These are phyloP conservation scores for Anarsia innoxiella DNA, from an alignment of 2,888 invertebrate genomes.

Conservation along the genomic window DNA sequence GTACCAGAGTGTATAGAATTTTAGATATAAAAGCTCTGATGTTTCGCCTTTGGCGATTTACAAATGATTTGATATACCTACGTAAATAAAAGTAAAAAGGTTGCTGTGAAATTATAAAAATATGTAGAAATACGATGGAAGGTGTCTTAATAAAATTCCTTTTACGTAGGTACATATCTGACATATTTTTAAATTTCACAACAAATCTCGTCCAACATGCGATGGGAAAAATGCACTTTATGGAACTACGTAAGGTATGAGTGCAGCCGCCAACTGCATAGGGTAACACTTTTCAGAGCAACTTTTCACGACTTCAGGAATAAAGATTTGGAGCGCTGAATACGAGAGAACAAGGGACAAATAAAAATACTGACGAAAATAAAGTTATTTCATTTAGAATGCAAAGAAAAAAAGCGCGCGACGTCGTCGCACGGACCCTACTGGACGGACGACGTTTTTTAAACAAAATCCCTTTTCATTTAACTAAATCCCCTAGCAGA, in stretches of 20 bases:
- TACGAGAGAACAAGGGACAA: slow-evolving; percentile 59
- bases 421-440: slow-evolving; percentile 18
- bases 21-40: not conserved
- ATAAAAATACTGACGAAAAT: slow-evolving; percentile 60
- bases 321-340: slow-evolving; percentile 53
- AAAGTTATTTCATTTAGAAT: slow-evolving; percentile 71
- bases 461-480: slow-evolving; percentile 49
- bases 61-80: no score
- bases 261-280: slow-evolving; percentile 13
- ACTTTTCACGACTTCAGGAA: slow-evolving; percentile 41
- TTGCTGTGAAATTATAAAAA: no score
- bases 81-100: not conserved
- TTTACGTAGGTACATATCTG: no score
- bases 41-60: slow-evolving; percentile 3
- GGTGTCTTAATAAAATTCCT: no score
- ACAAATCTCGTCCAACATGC: no score
- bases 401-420: slow-evolving; percentile 54
- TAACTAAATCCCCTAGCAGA: slow-evolving; percentile 49
- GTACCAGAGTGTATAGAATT: slow-evolving; percentile 7
- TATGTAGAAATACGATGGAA: no score
- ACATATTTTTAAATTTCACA: no score
- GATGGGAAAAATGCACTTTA: slow-evolving; percentile 21
- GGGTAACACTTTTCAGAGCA: slow-evolving; percentile 40
- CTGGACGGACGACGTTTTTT: slow-evolving; percentile 31
- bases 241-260: slow-evolving; percentile 12